Percentiles rank a stretch among this genome's conserved stretches.
phyloP scores from a whole-genome alignment of 2,888 invertebrate genomes.

The Cantharis nigra region DNA sequence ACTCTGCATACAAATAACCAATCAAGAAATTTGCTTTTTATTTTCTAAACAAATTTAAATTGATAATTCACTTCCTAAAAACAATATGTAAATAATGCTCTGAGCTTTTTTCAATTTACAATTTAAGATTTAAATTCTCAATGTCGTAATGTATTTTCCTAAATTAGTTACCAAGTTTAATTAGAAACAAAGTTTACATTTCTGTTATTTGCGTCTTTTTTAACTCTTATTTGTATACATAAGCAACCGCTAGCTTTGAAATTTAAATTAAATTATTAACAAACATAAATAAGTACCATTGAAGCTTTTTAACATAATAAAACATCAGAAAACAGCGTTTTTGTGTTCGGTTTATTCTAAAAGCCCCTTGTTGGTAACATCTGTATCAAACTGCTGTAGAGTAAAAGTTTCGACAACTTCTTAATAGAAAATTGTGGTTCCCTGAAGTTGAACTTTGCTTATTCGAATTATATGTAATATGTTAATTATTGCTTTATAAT shows the following conservation, averaged over 20 bases:
- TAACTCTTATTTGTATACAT: neutral
- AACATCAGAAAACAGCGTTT: neutral
- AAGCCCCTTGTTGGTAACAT: neutral
- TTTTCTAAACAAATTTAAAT: slow-evolving; percentile 15
- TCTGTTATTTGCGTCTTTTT: neutral
- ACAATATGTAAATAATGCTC: neutral
- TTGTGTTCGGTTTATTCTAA: neutral
- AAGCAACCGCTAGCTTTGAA: neutral
- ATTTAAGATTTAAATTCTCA: neutral
- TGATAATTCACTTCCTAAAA: slow-evolving; percentile 4
- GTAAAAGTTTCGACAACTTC: neutral
- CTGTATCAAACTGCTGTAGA: neutral
- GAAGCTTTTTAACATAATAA: neutral
- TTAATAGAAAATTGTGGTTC: neutral
- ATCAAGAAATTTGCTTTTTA: slow-evolving; percentile 16
- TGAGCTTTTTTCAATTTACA: neutral
- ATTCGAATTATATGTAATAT: neutral
- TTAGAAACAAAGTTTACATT: neutral
- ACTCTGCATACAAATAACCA: slow-evolving; percentile 15
- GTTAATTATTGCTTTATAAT: neutral
- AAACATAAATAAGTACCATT: neutral
- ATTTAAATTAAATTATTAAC: neutral
- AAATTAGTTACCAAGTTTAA: neutral
- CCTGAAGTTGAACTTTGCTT: neutral
- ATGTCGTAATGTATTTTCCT: neutral